Percentiles rank a stretch among this genome's conserved stretches.
These are phyloP conservation scores for Habrosyne pyritoides DNA, from an alignment of 2,888 invertebrate species.

Conservation along the genomic window DNA sequence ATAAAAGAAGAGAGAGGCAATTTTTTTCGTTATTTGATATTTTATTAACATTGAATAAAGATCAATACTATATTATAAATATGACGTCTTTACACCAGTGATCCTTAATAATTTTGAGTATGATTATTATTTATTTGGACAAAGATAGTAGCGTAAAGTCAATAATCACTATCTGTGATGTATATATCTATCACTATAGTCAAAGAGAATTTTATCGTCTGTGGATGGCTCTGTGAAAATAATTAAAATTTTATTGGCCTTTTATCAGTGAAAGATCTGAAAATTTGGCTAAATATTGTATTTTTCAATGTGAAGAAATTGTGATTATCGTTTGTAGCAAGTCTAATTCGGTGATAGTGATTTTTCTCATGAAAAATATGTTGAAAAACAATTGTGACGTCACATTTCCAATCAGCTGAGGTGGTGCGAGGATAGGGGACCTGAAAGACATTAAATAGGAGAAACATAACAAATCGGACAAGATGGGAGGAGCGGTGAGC, in stretches of 20 bases:
- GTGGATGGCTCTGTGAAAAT: no score
- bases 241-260: no score
- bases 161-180: no score
- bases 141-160: no score
- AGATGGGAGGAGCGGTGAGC: slow-evolving; percentile 93
- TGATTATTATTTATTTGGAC: no score
- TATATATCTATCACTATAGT: no score
- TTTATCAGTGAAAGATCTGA: background rate
- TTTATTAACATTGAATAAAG: no score
- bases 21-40: no score
- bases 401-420: slow-evolving; percentile 73
- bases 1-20: no score
- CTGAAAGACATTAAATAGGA: slow-evolving; percentile 21
- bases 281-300: background rate
- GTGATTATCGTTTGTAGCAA: background rate
- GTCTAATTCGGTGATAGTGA: background rate
- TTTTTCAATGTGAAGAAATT: background rate
- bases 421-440: slow-evolving; percentile 36
- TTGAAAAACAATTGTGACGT: slow-evolving; percentile 80
- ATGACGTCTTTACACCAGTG: no score
- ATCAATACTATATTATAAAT: no score
- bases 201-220: background rate
- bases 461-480: slow-evolving; percentile 48
- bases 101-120: no score
- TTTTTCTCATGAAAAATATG: slow-evolving; percentile 45